Evolutionary conservation across 1,140 invertebrate species (phyloP).

Genomic region (Magallana gigas): DNA sequence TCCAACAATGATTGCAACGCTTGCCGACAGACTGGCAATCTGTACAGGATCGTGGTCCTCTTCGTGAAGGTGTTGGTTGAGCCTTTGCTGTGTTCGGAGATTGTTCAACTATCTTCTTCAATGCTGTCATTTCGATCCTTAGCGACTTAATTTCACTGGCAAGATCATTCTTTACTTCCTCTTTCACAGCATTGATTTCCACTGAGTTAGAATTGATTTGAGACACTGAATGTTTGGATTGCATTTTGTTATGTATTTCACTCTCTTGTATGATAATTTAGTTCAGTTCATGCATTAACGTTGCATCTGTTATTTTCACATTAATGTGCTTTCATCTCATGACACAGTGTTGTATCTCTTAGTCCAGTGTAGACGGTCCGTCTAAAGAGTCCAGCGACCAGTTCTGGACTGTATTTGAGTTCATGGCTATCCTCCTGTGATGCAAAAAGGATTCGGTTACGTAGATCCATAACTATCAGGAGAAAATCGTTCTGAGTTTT

Average conservation of each 20-base stretch:
- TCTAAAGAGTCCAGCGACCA: slow-evolving; percentile 17
- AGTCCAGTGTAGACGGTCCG: neutral
- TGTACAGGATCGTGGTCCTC: neutral
- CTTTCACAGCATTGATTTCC: neutral
- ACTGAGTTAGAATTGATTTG: neutral
- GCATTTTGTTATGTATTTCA: neutral
- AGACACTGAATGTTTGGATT: neutral
- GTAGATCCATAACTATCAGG: slow-evolving; percentile 17
- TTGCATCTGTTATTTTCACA: neutral
- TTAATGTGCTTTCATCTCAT: slow-evolving; percentile 8
- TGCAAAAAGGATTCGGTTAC: slow-evolving; percentile 43
- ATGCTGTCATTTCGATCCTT: neutral
- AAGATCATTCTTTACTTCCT: neutral
- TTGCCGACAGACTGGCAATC: neutral
- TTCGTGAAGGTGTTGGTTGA: neutral
- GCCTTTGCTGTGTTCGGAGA: neutral
- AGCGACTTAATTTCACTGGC: neutral
- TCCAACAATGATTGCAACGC: slow-evolving; percentile 37
- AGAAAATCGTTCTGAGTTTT: slow-evolving; percentile 22
- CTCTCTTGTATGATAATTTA: slow-evolving; percentile 8
- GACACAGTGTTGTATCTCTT: neutral
- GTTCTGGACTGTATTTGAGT: slow-evolving; percentile 11
- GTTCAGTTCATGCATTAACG: slow-evolving; percentile 22
- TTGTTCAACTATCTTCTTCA: neutral
- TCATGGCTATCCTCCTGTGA: neutral